Evolutionary conservation across 2,888 invertebrate genomes (phyloP).

Genomic region (Platycheirus albimanus): DNA sequence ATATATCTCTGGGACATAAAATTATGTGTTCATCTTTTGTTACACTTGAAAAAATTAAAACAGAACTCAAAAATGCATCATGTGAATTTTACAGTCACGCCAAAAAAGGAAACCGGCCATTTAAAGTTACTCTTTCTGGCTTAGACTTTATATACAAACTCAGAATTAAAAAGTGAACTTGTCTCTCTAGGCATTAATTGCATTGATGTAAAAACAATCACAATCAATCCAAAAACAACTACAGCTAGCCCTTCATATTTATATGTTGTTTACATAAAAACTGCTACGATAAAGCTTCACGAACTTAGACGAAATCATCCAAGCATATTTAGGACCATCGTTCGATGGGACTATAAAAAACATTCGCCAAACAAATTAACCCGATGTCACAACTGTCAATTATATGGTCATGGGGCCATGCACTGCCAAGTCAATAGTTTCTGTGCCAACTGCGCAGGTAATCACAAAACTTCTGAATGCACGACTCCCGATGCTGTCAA

Average conservation of each 20-base stretch:
- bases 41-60: constrained; percentile 23
- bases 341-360: constrained; percentile 9
- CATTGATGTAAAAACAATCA: constrained; percentile 9
- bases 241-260: not conserved
- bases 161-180: constrained; percentile 11
- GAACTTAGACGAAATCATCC: constrained; percentile 18
- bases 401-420: constrained; percentile 1
- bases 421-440: not conserved
- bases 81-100: too few species aligned
- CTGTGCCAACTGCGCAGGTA: constrained; percentile 14
- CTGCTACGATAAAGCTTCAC: constrained; percentile 12
- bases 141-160: not conserved
- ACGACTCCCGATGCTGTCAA: not conserved
- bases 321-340: constrained; percentile 9
- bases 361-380: too few species aligned
- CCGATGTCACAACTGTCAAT: too few species aligned
- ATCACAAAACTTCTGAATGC: constrained; percentile 20
- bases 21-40: not conserved
- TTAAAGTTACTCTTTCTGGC: not conserved
- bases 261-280: constrained; percentile 4
- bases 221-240: constrained; percentile 1
- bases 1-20: constrained; percentile 14
- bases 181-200: not conserved
- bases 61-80: not conserved
- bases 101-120: too few species aligned